These are phyloP conservation scores for Gymnocheta viridis DNA, from an alignment of 2,888 invertebrate species.

Conservation along the genomic window DNA sequence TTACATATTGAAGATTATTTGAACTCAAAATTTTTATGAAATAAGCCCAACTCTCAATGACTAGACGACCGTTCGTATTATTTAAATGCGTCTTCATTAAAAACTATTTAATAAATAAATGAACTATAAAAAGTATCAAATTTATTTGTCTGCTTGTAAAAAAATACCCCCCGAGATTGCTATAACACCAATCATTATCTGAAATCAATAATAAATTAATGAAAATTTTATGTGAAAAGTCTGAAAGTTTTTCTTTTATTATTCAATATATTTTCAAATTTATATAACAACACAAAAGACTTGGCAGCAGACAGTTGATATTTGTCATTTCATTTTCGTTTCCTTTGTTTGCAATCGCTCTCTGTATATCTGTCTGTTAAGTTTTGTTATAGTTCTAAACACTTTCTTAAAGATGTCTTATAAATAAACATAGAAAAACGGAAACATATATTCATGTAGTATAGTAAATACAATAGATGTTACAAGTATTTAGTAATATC, in stretches of 20 bases:
- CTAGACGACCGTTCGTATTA: no score
- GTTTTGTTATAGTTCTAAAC: slow-evolving; percentile 3
- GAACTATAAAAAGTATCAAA: no score
- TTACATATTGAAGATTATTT: no score
- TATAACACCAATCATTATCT: neutral
- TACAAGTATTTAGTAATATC: neutral
- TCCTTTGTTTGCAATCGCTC: neutral
- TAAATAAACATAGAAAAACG: no score
- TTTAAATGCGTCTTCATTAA: no score
- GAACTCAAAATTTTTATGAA: no score
- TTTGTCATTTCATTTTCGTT: neutral
- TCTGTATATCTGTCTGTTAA: slow-evolving; percentile 27
- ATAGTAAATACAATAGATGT: no score
- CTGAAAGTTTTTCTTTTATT: neutral
- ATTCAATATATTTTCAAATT: neutral
- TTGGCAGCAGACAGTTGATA: neutral
- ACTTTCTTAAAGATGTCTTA: neutral
- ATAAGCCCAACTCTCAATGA: no score
- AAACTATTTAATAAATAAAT: no score
- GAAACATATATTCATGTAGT: no score
- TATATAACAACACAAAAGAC: neutral
- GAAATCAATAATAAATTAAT: slow-evolving; percentile 11
- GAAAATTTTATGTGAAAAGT: neutral
- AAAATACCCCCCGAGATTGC: neutral
- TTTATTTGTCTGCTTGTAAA: no score